Conservation (phyloP, 2,797 vertebrate species). For the Diplodus puntazzo region DNA sequence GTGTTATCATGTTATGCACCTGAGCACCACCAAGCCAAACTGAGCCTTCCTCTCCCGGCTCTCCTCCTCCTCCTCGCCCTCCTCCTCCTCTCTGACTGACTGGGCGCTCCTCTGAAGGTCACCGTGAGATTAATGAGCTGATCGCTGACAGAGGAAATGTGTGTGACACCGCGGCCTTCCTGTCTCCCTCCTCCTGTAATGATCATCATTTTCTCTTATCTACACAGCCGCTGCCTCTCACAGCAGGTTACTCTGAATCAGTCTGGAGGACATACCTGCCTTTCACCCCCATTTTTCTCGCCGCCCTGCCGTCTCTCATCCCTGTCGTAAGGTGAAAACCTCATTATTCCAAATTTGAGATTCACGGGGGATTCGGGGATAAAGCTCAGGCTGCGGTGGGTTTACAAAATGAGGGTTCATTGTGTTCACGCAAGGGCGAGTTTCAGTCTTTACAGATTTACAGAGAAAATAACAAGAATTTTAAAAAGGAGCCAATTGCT, state of each 20-base stretch:
- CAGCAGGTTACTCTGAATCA: conserved; percentile 46
- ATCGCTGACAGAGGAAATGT: conserved; percentile 58
- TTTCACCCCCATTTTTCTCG: conserved; percentile 28
- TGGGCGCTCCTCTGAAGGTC: conserved; percentile 64
- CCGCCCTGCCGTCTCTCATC: conserved; percentile 36
- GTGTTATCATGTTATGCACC: conserved; percentile 42
- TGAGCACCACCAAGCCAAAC: conserved; percentile 22
- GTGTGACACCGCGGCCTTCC: conserved; percentile 50
- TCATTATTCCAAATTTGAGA: conserved; percentile 38
- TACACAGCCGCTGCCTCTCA: conserved; percentile 36
- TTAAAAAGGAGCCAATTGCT: not conserved
- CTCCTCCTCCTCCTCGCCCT: conserved; percentile 1
- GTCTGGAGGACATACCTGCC: conserved; percentile 61
- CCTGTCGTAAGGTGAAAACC: conserved; percentile 25
- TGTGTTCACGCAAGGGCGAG: not conserved
- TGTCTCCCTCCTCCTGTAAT: conserved; percentile 61
- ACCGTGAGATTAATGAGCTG: conserved; percentile 64
- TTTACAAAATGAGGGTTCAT: not conserved
- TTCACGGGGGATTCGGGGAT: not conserved
- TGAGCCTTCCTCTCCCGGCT: not conserved
- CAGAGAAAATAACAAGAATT: not conserved
- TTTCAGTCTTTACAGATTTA: conserved; percentile 6
- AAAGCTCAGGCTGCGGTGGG: not conserved
- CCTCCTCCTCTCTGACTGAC: conserved; percentile 26
- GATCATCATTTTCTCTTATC: conserved; percentile 71